These are phyloP conservation scores for Steromphala cineraria DNA, from an alignment of 2,888 invertebrate genomes.

Conservation along the genomic window DNA sequence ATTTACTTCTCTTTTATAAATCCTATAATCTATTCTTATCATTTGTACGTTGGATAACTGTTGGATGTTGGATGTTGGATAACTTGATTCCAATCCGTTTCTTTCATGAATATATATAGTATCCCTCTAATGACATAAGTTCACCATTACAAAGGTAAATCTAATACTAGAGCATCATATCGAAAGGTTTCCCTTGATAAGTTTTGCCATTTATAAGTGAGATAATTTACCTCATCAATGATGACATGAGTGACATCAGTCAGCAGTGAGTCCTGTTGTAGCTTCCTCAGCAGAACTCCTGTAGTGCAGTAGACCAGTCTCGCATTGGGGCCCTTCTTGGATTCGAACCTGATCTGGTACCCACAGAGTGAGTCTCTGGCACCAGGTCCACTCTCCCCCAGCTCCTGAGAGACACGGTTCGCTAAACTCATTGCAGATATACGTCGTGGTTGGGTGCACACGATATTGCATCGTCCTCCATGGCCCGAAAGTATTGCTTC, in stretches of 20 bases:
- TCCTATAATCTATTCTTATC: no score
- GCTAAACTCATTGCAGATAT: slow-evolving; percentile 72
- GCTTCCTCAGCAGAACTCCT: slow-evolving; percentile 87
- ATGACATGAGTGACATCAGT: slow-evolving; percentile 66
- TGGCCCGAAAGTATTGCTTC: slow-evolving; percentile 42
- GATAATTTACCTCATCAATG: slow-evolving; percentile 69
- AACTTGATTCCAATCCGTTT: no score
- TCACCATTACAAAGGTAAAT: no score
- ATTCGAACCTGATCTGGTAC: slow-evolving; percentile 70
- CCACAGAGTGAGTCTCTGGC: slow-evolving; percentile 59
- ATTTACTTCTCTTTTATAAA: no score
- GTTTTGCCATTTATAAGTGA: not conserved
- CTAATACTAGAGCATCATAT: no score
- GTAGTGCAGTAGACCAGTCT: slow-evolving; percentile 87
- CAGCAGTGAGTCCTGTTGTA: slow-evolving; percentile 81
- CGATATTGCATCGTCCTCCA: slow-evolving; percentile 58
- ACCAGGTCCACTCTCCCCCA: slow-evolving; percentile 63
- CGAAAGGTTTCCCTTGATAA: no score
- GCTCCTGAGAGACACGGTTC: slow-evolving; percentile 68
- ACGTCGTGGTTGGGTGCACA: slow-evolving; percentile 72
- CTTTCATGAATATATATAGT: no score
- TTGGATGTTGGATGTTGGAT: no score
- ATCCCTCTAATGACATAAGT: no score
- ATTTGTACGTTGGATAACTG: no score
- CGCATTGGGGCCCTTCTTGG: slow-evolving; percentile 58